phyloP scores from a whole-genome alignment of 92 coral and sea anemone species.

The Umimayanthus kanabou region DNA sequence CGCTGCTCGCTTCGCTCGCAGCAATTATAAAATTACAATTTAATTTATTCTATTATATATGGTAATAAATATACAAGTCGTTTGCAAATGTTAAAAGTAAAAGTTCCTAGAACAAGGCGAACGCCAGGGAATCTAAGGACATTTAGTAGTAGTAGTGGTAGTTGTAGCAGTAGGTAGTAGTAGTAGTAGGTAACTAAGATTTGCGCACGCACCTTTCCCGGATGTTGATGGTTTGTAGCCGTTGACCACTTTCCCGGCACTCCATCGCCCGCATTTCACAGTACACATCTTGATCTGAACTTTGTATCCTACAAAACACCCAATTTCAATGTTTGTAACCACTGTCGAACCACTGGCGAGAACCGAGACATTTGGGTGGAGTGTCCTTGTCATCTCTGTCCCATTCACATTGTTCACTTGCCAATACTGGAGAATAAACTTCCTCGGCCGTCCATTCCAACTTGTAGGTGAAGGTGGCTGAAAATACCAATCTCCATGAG shows the following conservation, averaged over 20 bases:
- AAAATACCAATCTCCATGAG: not conserved
- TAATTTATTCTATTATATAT: no score
- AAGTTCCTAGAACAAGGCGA: no score
- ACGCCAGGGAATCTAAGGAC: no score
- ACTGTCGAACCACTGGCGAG: not conserved
- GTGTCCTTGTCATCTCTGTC: not conserved
- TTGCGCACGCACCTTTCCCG: not conserved
- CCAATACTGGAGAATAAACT: conserved; percentile 31
- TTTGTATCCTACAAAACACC: not conserved
- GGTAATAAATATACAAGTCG: no score
- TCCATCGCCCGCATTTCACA: conserved; percentile 18
- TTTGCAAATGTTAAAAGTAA: no score
- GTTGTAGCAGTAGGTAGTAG: no score
- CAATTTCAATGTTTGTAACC: not conserved
- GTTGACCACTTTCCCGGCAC: not conserved
- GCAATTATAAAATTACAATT: no score
- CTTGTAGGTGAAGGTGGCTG: not conserved
- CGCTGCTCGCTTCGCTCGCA: no score
- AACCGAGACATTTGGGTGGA: not conserved
- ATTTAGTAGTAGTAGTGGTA: no score
- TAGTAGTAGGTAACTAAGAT: not conserved
- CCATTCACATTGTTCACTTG: not conserved
- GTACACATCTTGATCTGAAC: conserved; percentile 21
- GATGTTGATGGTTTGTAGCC: not conserved
- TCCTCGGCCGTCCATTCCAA: conserved; percentile 33